phyloP scores from a whole-genome alignment of 2,113 vertebrate genomes.

The Sinocyclocheilus anshuiensis region DNA sequence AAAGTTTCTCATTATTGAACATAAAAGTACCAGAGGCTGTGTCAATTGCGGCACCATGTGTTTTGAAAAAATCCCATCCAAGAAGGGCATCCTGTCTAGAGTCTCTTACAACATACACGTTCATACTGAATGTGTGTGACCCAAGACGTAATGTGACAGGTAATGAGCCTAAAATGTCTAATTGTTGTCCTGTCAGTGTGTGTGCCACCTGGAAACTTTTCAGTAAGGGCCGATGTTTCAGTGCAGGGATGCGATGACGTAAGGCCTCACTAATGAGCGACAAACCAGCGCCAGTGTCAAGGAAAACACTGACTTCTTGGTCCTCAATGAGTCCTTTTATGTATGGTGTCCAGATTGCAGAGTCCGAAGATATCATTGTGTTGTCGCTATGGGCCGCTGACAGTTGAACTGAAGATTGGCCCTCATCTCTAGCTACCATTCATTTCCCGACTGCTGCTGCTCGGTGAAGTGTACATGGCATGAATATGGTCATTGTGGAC shows the following conservation, averaged over 20 bases:
- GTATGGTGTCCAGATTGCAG: background rate
- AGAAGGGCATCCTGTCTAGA: constrained; percentile 12
- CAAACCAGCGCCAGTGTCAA: background rate
- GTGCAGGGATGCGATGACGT: background rate
- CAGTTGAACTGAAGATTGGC: background rate
- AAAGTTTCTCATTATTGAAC: background rate
- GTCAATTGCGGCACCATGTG: background rate
- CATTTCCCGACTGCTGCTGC: background rate
- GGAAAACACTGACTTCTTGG: too few species aligned
- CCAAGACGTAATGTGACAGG: background rate
- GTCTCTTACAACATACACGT: constrained; percentile 12
- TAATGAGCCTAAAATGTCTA: constrained; percentile 7
- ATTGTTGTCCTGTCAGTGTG: background rate
- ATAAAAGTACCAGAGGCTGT: constrained; percentile 1
- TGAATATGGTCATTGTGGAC: background rate
- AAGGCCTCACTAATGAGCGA: background rate
- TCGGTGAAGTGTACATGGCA: background rate
- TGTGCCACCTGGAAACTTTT: background rate
- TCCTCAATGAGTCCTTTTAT: too few species aligned
- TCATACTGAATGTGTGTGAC: background rate
- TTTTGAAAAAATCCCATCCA: constrained; percentile 15
- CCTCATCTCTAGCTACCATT: background rate
- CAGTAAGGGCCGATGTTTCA: background rate
- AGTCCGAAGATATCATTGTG: background rate
- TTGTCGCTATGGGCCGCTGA: background rate